A percentile compares a stretch with the other conserved stretches of the same genome.
Evolutionary conservation across 2,888 invertebrate genomes (phyloP).

Genomic region (Merodon equestris): DNA sequence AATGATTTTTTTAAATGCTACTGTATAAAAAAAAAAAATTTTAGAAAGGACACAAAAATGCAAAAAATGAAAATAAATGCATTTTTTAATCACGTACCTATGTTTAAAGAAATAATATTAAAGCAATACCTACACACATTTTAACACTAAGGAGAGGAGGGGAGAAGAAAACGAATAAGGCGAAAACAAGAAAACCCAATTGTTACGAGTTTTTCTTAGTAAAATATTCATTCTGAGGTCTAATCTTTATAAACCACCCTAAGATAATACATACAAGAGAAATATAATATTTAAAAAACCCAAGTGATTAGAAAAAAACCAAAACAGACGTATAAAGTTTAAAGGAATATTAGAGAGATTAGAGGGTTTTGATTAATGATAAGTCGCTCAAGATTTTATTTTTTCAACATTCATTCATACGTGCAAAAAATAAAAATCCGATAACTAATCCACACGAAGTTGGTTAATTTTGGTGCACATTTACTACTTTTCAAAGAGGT

Average conservation of each 20-base stretch:
- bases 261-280: constrained; percentile 28
- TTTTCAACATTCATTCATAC: constrained; percentile 20
- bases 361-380: too few relatives aligned
- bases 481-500: too few relatives aligned
- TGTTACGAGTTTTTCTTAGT: constrained; percentile 55
- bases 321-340: constrained; percentile 49
- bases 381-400: too few relatives aligned
- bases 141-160: constrained; percentile 31
- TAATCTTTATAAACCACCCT: constrained; percentile 53
- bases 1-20: constrained; percentile 46
- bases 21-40: constrained; percentile 27
- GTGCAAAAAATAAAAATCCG: constrained; percentile 47
- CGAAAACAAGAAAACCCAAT: constrained; percentile 30
- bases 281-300: constrained; percentile 26
- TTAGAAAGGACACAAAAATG: constrained; percentile 30
- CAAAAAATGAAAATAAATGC: constrained; percentile 33
- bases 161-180: constrained; percentile 17
- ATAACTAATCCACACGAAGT: too few relatives aligned
- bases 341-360: constrained; percentile 2
- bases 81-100: constrained; percentile 67
- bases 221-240: constrained; percentile 57
- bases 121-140: constrained; percentile 69
- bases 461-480: too few relatives aligned
- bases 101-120: constrained; percentile 67
- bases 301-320: constrained; percentile 31